These are phyloP conservation scores for Alouatta palliata DNA, from an alignment of 2,113 vertebrate species.

Conservation along the genomic window DNA sequence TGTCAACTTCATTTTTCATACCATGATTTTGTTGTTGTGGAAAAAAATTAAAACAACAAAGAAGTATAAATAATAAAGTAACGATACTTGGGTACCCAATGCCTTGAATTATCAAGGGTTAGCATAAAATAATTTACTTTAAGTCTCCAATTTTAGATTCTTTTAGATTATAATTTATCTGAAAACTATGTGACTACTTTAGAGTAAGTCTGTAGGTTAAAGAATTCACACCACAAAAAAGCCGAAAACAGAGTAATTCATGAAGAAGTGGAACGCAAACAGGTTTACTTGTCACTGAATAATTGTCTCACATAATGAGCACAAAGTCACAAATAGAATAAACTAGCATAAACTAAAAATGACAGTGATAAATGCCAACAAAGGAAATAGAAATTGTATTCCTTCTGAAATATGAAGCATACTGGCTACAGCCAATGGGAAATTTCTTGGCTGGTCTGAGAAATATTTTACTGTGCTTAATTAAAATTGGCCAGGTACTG, in stretches of 20 bases:
- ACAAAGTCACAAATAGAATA: background rate
- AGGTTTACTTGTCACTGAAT: background rate
- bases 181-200: background rate
- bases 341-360: conserved; percentile 47
- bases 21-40: background rate
- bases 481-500: background rate
- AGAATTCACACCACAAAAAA: background rate
- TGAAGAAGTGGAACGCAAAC: conserved; percentile 21
- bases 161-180: background rate
- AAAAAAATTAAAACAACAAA: background rate
- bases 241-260: background rate
- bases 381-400: conserved; percentile 55
- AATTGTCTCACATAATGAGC: conserved; percentile 20
- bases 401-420: background rate
- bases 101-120: background rate
- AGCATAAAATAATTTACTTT: background rate
- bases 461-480: background rate
- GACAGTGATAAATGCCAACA: conserved; percentile 27
- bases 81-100: background rate
- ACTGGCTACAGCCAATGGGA: background rate
- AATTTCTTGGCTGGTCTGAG: background rate
- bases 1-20: background rate
- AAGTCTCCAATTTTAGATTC: background rate
- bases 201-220: background rate
- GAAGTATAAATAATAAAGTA: background rate